A percentile compares a stretch with the other conserved stretches of the same genome.
These are phyloP conservation scores for Astreopora myriophthalma DNA, from an alignment of 64 coral and sea anemone species.

Conservation along the genomic window DNA sequence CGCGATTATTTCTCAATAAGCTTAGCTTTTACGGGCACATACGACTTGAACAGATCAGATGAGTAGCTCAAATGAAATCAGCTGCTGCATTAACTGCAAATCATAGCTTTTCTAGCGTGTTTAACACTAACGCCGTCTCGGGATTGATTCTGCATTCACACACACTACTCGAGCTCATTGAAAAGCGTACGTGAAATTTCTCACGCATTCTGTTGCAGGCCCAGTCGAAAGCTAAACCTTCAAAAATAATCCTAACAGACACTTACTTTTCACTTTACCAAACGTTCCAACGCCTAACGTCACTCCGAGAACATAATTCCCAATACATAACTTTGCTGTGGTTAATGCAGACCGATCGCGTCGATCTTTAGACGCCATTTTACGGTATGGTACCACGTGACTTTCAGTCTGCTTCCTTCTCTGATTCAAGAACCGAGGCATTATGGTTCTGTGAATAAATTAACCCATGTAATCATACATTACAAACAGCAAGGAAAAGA, in stretches of 20 bases:
- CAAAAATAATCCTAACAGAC: neutral
- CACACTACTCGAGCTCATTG: neutral
- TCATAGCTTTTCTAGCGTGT: neutral
- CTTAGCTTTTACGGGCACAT: too few species aligned
- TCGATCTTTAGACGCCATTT: slow-evolving; percentile 13
- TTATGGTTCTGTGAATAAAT: slow-evolving; percentile 2
- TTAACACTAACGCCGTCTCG: neutral
- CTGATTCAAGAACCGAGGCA: slow-evolving; percentile 8
- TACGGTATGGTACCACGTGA: slow-evolving; percentile 30
- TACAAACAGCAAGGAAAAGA: slow-evolving; percentile 12
- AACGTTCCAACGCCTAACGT: slow-evolving; percentile 95
- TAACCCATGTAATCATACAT: neutral
- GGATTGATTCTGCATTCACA: neutral
- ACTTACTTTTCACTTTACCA: slow-evolving; percentile 99
- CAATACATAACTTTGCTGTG: slow-evolving; percentile 70
- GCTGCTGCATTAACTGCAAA: neutral
- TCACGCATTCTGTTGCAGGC: neutral
- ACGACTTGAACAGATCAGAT: neutral
- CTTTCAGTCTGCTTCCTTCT: neutral
- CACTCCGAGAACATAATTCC: slow-evolving; percentile 89
- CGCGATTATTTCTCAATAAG: too few species aligned
- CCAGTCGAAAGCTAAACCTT: neutral
- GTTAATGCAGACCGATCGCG: neutral
- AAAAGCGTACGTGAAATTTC: neutral
- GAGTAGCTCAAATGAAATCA: neutral